Percentiles rank a stretch among this genome's conserved stretches.
Conservation (phyloP, 2,113 vertebrate genomes). For the Cranoglanis bouderius region DNA sequence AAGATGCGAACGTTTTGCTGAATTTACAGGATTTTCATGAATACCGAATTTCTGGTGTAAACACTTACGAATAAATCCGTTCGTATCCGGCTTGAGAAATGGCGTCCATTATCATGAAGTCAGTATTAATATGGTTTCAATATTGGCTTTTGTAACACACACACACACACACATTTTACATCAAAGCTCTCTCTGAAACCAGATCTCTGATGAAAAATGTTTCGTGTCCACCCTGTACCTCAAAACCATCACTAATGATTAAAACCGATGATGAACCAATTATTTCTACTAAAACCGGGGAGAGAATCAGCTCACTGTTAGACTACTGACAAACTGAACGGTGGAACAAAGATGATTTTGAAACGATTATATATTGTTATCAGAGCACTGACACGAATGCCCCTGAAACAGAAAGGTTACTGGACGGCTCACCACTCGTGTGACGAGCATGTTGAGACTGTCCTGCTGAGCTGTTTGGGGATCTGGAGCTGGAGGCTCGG, state of each 20-base stretch:
- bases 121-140: too few relatives aligned
- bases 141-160: too few relatives aligned
- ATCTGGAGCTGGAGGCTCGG: constrained; percentile 24
- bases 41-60: background rate
- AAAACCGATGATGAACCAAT: too few relatives aligned
- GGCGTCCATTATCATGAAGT: too few relatives aligned
- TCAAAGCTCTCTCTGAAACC: background rate
- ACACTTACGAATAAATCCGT: background rate
- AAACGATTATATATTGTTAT: background rate
- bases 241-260: background rate
- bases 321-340: background rate
- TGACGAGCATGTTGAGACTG: constrained; percentile 60
- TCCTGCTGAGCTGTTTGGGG: constrained; percentile 49
- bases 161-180: too few relatives aligned
- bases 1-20: background rate
- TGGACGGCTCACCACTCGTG: constrained; percentile 70
- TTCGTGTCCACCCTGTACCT: background rate
- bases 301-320: background rate
- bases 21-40: background rate
- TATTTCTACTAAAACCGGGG: background rate
- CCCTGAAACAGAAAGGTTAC: background rate
- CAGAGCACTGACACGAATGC: background rate
- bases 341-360: background rate
- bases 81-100: background rate
- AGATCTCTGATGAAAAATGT: background rate